Evolutionary conservation across 2,888 invertebrate genomes (phyloP).

Genomic region (Flabesymbios commensalis): DNA sequence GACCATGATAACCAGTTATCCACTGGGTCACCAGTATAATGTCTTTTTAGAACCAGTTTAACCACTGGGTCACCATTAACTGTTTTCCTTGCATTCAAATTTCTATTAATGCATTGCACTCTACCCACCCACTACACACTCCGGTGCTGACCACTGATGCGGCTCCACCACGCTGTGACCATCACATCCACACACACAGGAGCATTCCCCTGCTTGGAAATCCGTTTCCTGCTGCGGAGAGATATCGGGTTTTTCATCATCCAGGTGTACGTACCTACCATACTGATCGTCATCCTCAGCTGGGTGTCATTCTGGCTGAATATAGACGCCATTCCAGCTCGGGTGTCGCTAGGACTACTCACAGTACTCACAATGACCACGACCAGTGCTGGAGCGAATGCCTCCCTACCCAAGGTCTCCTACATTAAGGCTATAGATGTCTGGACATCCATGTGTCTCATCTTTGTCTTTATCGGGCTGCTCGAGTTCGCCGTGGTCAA

Average conservation of each 20-base stretch:
- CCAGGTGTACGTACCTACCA: constrained; percentile 32
- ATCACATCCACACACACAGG: too few species aligned
- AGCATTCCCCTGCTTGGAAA: constrained; percentile 34
- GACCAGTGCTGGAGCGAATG: constrained; percentile 89
- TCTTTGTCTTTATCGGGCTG: constrained; percentile 40
- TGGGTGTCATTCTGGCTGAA: constrained; percentile 96
- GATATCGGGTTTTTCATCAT: constrained; percentile 36
- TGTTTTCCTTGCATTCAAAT: too few species aligned
- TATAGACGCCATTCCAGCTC: constrained; percentile 82
- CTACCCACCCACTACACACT: too few species aligned
- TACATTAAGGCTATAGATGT: constrained; percentile 84
- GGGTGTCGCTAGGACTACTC: constrained; percentile 84
- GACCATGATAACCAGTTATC: too few species aligned
- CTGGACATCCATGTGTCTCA: constrained; percentile 40
- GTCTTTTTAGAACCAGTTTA: too few species aligned
- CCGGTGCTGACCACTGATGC: too few species aligned
- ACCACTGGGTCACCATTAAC: too few species aligned
- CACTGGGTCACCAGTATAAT: too few species aligned
- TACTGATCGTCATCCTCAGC: constrained; percentile 82
- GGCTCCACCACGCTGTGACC: too few species aligned
- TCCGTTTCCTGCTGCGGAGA: constrained; percentile 28
- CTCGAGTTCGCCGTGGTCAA: constrained; percentile 41
- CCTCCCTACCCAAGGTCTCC: constrained; percentile 86
- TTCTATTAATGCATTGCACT: too few species aligned
- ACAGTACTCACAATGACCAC: constrained; percentile 76